Evolutionary conservation across 2,113 vertebrate species (phyloP).

Genomic region (Nanorana parkeri): DNA sequence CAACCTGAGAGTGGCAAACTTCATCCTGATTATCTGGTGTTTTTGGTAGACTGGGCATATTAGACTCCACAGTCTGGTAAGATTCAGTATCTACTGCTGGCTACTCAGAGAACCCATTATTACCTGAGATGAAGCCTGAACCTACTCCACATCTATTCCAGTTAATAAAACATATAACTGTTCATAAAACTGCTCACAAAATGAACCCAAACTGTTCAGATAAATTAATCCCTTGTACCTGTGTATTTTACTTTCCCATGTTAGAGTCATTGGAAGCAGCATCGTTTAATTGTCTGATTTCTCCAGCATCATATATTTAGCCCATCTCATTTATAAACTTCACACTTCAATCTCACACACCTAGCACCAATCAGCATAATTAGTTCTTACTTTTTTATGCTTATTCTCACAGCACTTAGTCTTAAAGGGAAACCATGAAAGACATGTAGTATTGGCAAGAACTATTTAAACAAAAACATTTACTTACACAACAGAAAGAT

Average conservation of each 20-base stretch:
- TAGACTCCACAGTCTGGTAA: no score
- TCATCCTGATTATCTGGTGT: no score
- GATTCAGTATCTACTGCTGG: no score
- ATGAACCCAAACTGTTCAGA: no score
- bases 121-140: no score
- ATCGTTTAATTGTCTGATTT: background rate
- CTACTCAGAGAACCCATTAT: no score
- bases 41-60: no score
- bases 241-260: background rate
- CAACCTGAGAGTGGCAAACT: no score
- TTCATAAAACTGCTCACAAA: no score
- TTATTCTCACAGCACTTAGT: background rate
- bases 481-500: background rate
- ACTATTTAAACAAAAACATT: background rate
- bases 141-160: no score
- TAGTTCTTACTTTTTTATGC: slow-evolving; percentile 6
- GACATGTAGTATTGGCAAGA: background rate
- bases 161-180: no score
- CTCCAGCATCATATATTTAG: background rate
- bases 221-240: no score
- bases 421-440: background rate
- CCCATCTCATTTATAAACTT: background rate
- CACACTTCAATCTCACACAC: background rate
- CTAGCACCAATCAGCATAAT: slow-evolving; percentile 6
- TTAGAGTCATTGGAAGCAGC: background rate